Conservation (phyloP, 2,113 vertebrate species). For the Paramormyrops kingsleyae region DNA sequence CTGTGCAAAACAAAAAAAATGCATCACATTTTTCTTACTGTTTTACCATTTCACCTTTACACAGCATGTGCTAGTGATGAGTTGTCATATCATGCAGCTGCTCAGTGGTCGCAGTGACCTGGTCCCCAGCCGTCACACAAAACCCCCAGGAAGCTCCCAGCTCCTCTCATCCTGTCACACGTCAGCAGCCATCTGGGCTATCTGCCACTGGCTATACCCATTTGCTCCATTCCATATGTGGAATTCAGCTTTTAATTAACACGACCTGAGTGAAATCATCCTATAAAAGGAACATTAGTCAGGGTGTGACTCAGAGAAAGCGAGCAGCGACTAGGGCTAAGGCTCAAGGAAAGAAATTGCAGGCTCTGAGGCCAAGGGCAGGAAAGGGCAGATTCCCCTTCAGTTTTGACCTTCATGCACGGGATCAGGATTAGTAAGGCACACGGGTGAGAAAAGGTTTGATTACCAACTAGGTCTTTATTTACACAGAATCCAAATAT, state of each 20-base stretch:
- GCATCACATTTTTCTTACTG: not conserved
- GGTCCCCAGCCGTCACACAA: not conserved
- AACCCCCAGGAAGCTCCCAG: not conserved
- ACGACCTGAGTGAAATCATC: not conserved
- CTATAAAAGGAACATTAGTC: not conserved
- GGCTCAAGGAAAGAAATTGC: not conserved
- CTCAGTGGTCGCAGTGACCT: not conserved
- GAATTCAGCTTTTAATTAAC: not conserved
- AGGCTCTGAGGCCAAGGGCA: not conserved
- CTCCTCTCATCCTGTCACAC: not conserved
- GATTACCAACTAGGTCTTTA: not conserved
- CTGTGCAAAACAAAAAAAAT: not conserved
- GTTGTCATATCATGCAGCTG: not conserved
- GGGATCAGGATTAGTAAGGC: not conserved
- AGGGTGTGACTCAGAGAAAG: not conserved
- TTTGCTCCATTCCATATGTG: not conserved
- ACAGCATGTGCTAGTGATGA: not conserved
- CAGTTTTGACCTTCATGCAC: not conserved
- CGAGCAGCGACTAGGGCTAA: not conserved
- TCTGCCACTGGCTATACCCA: not conserved
- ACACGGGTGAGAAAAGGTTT: not conserved
- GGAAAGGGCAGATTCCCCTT: not conserved
- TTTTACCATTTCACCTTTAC: not conserved
- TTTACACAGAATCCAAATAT: not conserved
- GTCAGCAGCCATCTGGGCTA: not conserved